Evolutionary conservation across 2,888 invertebrate species (phyloP).

Genomic region (Scaptomyza caliginosa): DNA sequence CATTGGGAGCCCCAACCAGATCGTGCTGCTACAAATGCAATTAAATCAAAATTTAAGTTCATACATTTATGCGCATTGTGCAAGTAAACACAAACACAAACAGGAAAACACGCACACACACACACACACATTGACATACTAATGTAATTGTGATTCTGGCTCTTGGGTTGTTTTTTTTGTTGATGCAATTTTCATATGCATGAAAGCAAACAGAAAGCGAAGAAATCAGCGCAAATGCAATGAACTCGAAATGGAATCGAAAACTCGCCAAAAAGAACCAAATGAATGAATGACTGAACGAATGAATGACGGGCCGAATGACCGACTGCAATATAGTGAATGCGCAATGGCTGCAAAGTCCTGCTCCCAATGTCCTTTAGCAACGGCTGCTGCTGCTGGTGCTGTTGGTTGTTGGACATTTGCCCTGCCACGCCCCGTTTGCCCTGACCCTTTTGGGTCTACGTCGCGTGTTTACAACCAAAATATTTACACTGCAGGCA

Average conservation of each 20-base stretch:
- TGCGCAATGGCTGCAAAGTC: conserved; percentile 21
- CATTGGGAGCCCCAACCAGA: conserved; percentile 10
- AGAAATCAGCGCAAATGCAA: conserved; percentile 76
- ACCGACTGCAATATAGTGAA: conserved; percentile 25
- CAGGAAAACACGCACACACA: conserved; percentile 10
- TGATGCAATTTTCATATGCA: conserved; percentile 66
- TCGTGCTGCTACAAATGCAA: conserved; percentile 54
- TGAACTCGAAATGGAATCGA: conserved; percentile 77
- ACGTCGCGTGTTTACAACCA: conserved; percentile 60
- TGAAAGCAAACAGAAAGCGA: conserved; percentile 43
- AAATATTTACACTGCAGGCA: conserved; percentile 80
- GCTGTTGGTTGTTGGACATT: conserved; percentile 32
- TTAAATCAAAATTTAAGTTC: conserved; percentile 69
- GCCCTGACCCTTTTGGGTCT: background rate
- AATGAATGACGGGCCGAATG: conserved; percentile 19
- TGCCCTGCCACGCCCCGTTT: background rate
- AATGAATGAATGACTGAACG: conserved; percentile 17
- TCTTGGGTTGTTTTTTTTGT: conserved; percentile 38
- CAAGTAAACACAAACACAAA: conserved; percentile 26
- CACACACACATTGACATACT: background rate
- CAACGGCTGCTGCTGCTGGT: conserved; percentile 16
- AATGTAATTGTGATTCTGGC: conserved; percentile 39
- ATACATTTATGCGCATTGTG: conserved; percentile 64
- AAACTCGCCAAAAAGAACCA: conserved; percentile 28
- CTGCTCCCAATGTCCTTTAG: conserved; percentile 24